These are phyloP conservation scores for Gambusia affinis DNA, from an alignment of 2,113 vertebrate species.

Conservation along the genomic window DNA sequence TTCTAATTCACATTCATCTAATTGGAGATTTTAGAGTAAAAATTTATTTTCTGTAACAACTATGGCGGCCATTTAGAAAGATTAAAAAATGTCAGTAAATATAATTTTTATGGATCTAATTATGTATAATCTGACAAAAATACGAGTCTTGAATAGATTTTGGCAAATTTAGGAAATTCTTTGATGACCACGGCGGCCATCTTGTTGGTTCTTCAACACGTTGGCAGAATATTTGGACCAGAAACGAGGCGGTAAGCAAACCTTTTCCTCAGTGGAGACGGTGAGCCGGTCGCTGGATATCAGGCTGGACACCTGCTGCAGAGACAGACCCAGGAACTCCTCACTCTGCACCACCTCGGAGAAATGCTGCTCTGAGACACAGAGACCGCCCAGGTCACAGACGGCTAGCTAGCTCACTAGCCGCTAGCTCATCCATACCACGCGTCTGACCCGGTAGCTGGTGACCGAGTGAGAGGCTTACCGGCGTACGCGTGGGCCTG, in stretches of 20 bases:
- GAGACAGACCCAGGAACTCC: slow-evolving; percentile 92
- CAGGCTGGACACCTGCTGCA: slow-evolving; percentile 96
- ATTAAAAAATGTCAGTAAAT: no score
- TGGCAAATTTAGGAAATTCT: no score
- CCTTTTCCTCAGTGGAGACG: slow-evolving; percentile 96
- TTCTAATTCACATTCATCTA: no score
- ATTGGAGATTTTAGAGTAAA: no score
- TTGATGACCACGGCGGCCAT: no score
- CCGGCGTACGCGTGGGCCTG: slow-evolving; percentile 92
- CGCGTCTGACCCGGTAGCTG: no score
- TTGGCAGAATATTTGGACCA: background rate
- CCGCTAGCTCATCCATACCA: no score
- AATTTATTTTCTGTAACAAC: no score
- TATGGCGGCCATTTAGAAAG: no score
- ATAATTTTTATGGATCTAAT: no score
- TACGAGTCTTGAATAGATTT: no score
- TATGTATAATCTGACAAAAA: background rate
- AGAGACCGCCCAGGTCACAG: slow-evolving; percentile 31
- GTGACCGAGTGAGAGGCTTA: slow-evolving; percentile 69
- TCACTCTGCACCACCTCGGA: slow-evolving; percentile 94
- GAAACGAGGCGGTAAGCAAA: slow-evolving; percentile 50
- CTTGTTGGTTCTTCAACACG: background rate
- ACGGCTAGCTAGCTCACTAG: background rate
- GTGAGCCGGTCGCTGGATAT: slow-evolving; percentile 97
- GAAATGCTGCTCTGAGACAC: slow-evolving; percentile 92